A percentile compares a stretch with the other conserved stretches of the same genome.
These are phyloP conservation scores for Bombus impatiens DNA, from an alignment of 1,140 invertebrate genomes.

Conservation along the genomic window DNA sequence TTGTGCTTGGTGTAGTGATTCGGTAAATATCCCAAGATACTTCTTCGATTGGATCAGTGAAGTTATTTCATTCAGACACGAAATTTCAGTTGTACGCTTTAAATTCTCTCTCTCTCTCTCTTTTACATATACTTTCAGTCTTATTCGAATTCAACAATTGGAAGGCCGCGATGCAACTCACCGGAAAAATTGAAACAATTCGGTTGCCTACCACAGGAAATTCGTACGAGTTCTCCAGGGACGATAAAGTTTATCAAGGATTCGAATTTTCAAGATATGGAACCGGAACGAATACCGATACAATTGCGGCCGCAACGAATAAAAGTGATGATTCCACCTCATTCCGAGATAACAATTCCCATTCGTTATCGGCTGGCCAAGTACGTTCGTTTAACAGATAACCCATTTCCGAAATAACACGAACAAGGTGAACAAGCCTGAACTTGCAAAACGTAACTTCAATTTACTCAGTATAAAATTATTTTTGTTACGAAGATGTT, in stretches of 20 bases:
- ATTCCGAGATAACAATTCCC: constrained; percentile 80
- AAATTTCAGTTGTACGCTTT: not conserved
- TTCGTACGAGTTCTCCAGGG: constrained; percentile 40
- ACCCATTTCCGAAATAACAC: not conserved
- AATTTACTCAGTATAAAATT: not conserved
- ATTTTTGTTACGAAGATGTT: not conserved
- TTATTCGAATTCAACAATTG: constrained; percentile 65
- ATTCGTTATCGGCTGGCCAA: constrained; percentile 84
- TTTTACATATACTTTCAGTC: constrained; percentile 66
- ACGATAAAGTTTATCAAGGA: constrained; percentile 63
- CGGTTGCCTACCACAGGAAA: constrained; percentile 58
- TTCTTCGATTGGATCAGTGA: not conserved
- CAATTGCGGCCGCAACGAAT: constrained; percentile 85
- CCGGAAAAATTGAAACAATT: constrained; percentile 59
- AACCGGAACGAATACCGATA: constrained; percentile 77
- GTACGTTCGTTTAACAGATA: constrained; percentile 45
- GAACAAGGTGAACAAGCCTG: not conserved
- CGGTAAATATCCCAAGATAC: constrained; percentile 64
- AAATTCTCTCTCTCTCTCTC: not conserved
- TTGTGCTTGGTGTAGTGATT: constrained; percentile 80
- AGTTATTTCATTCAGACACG: not conserved
- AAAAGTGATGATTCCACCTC: constrained; percentile 82
- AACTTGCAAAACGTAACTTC: not conserved
- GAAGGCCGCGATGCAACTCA: constrained; percentile 67
- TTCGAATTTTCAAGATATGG: constrained; percentile 77